Evolutionary conservation across 2,113 vertebrate genomes (phyloP).

Genomic region (Shinisaurus crocodilurus): DNA sequence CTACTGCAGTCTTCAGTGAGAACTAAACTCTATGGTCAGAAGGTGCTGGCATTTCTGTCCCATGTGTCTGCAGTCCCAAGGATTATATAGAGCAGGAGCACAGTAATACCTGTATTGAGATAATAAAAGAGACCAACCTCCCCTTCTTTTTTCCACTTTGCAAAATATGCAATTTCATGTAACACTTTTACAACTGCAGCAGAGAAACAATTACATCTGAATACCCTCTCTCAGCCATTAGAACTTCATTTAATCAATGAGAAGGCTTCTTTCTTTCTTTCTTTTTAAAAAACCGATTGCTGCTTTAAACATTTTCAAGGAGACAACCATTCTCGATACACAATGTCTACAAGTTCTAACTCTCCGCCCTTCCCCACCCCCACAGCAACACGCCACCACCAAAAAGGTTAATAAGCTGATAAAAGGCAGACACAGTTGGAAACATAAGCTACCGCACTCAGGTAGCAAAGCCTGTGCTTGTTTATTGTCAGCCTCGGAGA

Average conservation of each 20-base stretch:
- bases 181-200: background rate
- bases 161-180: accelerated
- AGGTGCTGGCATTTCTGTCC: background rate
- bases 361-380: background rate
- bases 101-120: background rate
- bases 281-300: background rate
- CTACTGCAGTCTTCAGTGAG: too few relatives aligned
- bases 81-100: accelerated
- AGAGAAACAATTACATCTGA: accelerated
- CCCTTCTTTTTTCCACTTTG: accelerated
- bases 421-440: background rate
- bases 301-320: background rate
- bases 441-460: background rate
- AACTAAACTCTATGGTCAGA: too few relatives aligned
- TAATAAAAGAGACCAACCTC: background rate
- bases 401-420: background rate
- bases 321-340: background rate
- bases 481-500: background rate
- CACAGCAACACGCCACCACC: background rate
- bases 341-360: background rate
- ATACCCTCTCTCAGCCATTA: background rate
- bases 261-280: background rate
- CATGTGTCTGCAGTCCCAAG: background rate
- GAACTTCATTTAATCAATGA: background rate
- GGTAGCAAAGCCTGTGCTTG: background rate